Percentiles rank a stretch among this genome's conserved stretches.
phyloP scores from a whole-genome alignment of 1,140 invertebrate species.

The Telenomus remus region DNA sequence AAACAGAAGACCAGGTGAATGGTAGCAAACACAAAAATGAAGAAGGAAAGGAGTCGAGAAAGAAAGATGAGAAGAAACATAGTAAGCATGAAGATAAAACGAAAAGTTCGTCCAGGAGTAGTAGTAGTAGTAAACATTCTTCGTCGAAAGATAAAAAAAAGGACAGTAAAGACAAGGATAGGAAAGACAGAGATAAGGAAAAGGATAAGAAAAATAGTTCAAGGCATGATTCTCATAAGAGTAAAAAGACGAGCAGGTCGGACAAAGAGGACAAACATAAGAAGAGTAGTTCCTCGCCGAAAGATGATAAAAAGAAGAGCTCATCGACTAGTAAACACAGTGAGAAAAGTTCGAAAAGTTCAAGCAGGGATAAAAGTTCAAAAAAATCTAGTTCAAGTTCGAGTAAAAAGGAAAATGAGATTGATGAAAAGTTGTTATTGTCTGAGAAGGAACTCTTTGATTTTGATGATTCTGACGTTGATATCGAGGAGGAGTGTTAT shows the following conservation, averaged over 20 bases:
- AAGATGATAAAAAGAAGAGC: slow-evolving; percentile 40
- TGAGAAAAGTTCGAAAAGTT: slow-evolving; percentile 54
- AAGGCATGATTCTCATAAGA: slow-evolving; percentile 61
- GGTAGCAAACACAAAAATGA: slow-evolving; percentile 28
- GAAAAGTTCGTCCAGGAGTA: slow-evolving; percentile 42
- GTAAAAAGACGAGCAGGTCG: slow-evolving; percentile 36
- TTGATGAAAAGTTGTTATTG: slow-evolving; percentile 49
- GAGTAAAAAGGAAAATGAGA: slow-evolving; percentile 51
- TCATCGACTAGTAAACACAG: slow-evolving; percentile 40
- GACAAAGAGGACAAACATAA: slow-evolving; percentile 52
- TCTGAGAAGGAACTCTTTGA: slow-evolving; percentile 64
- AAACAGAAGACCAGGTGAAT: slow-evolving; percentile 40
- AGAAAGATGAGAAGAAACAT: slow-evolving; percentile 54
- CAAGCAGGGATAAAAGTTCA: slow-evolving; percentile 46
- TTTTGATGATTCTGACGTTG: slow-evolving; percentile 76
- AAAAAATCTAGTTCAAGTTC: slow-evolving; percentile 47
- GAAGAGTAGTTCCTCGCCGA: slow-evolving; percentile 38
- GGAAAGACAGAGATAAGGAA: slow-evolving; percentile 2
- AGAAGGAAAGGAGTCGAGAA: slow-evolving; percentile 26
- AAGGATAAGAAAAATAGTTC: slow-evolving; percentile 51
- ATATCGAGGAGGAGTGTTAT: slow-evolving; percentile 82
- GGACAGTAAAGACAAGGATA: slow-evolving; percentile 30
- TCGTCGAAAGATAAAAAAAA: slow-evolving; percentile 55
- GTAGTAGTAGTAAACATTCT: slow-evolving; percentile 45
- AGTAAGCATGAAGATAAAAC: slow-evolving; percentile 42